Evolutionary conservation across 2,888 invertebrate species (phyloP), one percentile per base, ranked within the genome.

Genomic region (Bugulina stolonifera): DNA sequence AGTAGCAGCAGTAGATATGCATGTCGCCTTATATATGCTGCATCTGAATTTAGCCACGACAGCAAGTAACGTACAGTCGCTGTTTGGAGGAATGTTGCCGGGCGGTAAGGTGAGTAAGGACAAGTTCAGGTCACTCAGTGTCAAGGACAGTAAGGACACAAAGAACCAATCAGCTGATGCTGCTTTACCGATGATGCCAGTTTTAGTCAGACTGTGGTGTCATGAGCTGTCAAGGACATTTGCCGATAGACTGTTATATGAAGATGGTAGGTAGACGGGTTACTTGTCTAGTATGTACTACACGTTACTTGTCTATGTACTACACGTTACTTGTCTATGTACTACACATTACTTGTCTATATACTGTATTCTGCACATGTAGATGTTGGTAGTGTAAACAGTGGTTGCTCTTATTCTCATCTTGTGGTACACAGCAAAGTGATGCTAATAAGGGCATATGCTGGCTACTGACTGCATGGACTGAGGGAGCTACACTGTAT

Each of bases 131-230:
- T 70, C 70, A 3, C 52, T 70, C 14, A 70, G 70, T 70, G 70
- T 70, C 23, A 70, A 70, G 54, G 70, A 70, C 52, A 70, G 70
- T 25, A 70, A 70, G 23, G 70, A 70, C 54, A 54, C 70, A 43
- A 70, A 52, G 70, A 70, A 70, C 3, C 70, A 27, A 23, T 35
- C 54, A 25, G 35, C 72, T 22, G 69, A 35, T 1, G 35, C 72
- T 1, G 43, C 52, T 5, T 69, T 80, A 2, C 79, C 81, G 1
- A 80, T 81, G 80, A 82, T 82, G 81, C 79, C 78, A 72, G 77
- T 80, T 35, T 80, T 83, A 29, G 79, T 79, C 10, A 79, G 81
- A 69, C 78, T 83, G 1, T 82, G 82, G 82, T 81, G 81, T 74
- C 82, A 83, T 73, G 83, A 83, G 75, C 78, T 79, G 74, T 77